Base-by-base conservation (phyloP, 1,140 invertebrate species). In the Temnothorax curvispinosus region DNA sequence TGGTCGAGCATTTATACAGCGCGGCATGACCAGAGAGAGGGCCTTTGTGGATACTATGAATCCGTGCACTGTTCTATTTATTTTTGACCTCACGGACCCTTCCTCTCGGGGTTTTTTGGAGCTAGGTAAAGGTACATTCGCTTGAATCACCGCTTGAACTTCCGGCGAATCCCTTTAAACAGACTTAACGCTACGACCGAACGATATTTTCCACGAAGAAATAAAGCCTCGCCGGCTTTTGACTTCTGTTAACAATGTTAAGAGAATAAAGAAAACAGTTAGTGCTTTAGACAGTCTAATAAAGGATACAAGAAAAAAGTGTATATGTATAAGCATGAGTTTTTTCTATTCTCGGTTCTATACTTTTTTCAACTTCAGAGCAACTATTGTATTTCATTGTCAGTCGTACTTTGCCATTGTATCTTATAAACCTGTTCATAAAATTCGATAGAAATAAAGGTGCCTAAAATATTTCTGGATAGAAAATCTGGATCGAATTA, bases 21-120 rank as follows among this genome's bases (percentile, higher is more conserved):
- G 64, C 41, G 21, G 27, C 13, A 15, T 65, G 72, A 65, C 50
- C 80, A 35, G 81, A 89, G 89, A 91, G 76, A 27, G 27, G 27
- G 65, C 85, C 82, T 85, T 81, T 77, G 84, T 72, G 50, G 65
- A 84, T 86, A 88, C 85, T 88, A 90, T 78, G 87, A 87, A 58
- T 58, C 21, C 67, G 78, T 67, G 41, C 52, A 65, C 44, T 52
- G 44, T 81, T 56, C 72, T 93, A 89, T 93, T 93, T 93, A 93
- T 94, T 92, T 92, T 91, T 91, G 88, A 93, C 67, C 87, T 54
- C 71, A 35, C 89, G 62, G 87, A 86, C 44, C 65, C 64, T 81
- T 81, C 38, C 52, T 67, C 27, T 27, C 27, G 27, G 38, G 71
- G 76, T 72, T 82, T 74, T 69, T 75, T 44, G 80, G 82, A 74